These are phyloP conservation scores for Nothoprocta perdicaria DNA, from an alignment of 2,113 vertebrate species.

Conservation along the genomic window DNA sequence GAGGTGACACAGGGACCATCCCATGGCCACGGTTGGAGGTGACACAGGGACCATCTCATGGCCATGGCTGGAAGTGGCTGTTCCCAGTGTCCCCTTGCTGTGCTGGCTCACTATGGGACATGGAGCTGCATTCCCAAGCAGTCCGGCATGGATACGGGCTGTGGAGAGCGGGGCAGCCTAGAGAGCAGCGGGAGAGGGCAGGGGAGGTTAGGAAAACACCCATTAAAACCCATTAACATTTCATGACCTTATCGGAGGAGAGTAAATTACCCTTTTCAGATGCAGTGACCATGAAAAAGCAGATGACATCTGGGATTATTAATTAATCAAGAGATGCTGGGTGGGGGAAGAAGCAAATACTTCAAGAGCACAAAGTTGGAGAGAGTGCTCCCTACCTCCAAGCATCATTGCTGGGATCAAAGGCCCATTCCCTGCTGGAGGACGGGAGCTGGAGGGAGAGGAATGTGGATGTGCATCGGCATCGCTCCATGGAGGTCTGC, in stretches of 20 bases:
- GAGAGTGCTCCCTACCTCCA: background rate
- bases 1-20: background rate
- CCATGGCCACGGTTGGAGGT: accelerated
- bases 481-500: accelerated
- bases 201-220: conserved; percentile 19
- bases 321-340: background rate
- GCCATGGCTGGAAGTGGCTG: too few species aligned
- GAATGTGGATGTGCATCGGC: background rate
- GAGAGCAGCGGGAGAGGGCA: background rate
- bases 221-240: background rate
- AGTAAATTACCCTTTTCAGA: background rate
- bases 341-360: background rate
- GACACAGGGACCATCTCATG: too few species aligned
- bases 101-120: accelerated
- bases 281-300: background rate
- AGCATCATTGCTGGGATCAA: background rate
- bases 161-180: accelerated
- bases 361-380: background rate
- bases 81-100: background rate
- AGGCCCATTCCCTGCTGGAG: background rate
- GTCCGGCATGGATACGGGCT: background rate
- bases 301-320: background rate
- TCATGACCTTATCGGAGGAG: background rate
- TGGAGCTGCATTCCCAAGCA: background rate
- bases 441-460: background rate